Evolutionary conservation across 2,888 invertebrate species (phyloP).

Genomic region (Tipula confusa): DNA sequence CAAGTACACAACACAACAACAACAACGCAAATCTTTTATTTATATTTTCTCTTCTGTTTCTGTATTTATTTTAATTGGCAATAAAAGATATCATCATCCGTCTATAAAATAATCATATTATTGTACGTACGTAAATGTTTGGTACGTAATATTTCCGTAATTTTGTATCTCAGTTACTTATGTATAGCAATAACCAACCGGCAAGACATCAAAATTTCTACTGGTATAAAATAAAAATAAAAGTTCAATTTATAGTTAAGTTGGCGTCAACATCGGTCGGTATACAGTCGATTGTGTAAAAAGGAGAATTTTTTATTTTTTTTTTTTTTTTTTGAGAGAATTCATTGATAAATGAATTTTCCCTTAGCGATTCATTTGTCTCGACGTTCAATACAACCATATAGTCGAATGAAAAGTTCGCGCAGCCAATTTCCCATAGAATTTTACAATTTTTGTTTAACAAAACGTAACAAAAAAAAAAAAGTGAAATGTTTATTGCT

Average conservation of each 20-base stretch:
- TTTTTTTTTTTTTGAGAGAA: no score
- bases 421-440: neutral
- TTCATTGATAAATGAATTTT: neutral
- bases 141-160: neutral
- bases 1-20: neutral
- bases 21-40: neutral
- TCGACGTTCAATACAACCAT: no score
- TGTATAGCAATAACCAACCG: neutral
- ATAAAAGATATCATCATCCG: slow-evolving; percentile 20
- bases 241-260: neutral
- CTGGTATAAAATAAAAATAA: neutral
- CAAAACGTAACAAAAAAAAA: neutral
- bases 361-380: neutral
- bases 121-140: neutral
- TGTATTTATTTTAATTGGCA: slow-evolving; percentile 25
- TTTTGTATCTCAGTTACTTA: no score
- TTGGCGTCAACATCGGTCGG: neutral
- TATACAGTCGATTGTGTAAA: neutral
- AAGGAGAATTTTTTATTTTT: neutral
- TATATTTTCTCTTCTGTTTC: slow-evolving; percentile 25
- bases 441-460: neutral
- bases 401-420: neutral
- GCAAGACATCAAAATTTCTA: neutral
- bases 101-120: slow-evolving; percentile 16
- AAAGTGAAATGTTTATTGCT: neutral